Evolutionary conservation across 1,140 invertebrate genomes (phyloP).

Genomic region (Helicoverpa armigera): DNA sequence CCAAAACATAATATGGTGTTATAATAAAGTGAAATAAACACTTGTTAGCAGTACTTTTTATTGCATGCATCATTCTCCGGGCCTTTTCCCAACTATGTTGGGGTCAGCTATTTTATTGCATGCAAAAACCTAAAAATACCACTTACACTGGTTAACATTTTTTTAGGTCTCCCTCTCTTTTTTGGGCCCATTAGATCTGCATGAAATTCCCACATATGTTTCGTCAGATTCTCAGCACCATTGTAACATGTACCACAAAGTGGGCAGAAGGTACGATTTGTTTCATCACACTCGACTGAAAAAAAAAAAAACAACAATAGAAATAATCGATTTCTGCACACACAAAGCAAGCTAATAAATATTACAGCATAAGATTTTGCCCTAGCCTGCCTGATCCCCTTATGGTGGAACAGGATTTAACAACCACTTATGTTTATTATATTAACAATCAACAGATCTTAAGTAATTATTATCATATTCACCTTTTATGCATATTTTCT

Average conservation of each 20-base stretch:
- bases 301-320: slow-evolving; percentile 15
- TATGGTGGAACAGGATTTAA: too few species aligned
- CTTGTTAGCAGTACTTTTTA: too few species aligned
- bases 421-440: too few species aligned
- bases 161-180: slow-evolving; percentile 74
- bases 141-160: slow-evolving; percentile 64
- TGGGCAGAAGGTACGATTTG: slow-evolving; percentile 65
- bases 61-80: too few species aligned
- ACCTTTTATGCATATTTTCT: slow-evolving; percentile 64
- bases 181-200: slow-evolving; percentile 74
- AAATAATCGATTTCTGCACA: background rate
- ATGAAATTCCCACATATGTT: slow-evolving; percentile 74
- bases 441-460: too few species aligned
- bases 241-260: slow-evolving; percentile 66
- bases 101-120: background rate
- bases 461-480: slow-evolving; percentile 18
- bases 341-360: background rate
- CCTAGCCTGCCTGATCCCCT: too few species aligned
- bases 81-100: too few species aligned
- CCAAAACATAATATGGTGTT: too few species aligned
- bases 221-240: slow-evolving; percentile 65
- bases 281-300: slow-evolving; percentile 63
- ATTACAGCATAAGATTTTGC: too few species aligned
- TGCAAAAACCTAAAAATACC: background rate
- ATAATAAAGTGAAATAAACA: too few species aligned